These are phyloP conservation scores for Oryzias melastigma DNA, from an alignment of 2,113 vertebrate genomes.

Conservation along the genomic window DNA sequence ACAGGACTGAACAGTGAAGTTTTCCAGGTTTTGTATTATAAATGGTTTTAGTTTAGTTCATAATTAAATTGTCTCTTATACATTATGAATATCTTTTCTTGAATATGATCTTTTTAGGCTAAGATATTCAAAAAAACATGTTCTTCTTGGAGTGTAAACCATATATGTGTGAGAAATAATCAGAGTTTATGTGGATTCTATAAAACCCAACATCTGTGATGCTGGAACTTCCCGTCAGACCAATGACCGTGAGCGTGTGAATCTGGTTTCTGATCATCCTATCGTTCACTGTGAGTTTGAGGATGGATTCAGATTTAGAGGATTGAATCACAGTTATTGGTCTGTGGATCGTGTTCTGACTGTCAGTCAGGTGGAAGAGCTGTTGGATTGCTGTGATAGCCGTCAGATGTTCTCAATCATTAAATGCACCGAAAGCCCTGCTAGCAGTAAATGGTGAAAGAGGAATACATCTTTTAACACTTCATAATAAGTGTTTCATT, in stretches of 20 bases:
- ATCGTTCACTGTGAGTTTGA: not conserved
- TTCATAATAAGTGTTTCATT: slow-evolving; percentile 3
- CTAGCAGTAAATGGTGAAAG: not conserved
- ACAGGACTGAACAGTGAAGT: no score
- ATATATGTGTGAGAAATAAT: no score
- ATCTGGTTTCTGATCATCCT: slow-evolving; percentile 2
- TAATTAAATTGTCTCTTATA: no score
- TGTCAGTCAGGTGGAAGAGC: slow-evolving; percentile 63
- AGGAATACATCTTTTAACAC: slow-evolving; percentile 10
- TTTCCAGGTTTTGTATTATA: no score
- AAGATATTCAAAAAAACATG: no score
- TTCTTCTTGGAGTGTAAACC: no score
- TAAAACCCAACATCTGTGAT: slow-evolving; percentile 11
- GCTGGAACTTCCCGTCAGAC: slow-evolving; percentile 17
- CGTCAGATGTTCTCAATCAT: slow-evolving; percentile 14
- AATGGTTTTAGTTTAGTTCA: no score
- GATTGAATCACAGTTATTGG: slow-evolving; percentile 64
- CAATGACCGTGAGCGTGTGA: not conserved
- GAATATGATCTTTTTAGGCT: no score
- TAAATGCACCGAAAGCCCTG: not conserved
- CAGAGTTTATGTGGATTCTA: no score
- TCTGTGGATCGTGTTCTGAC: slow-evolving; percentile 65
- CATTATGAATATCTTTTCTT: no score
- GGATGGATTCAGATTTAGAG: not conserved
- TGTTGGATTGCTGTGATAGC: slow-evolving; percentile 35